Evolutionary conservation across 2,888 invertebrate species (phyloP).

Genomic region (Congeria kusceri): DNA sequence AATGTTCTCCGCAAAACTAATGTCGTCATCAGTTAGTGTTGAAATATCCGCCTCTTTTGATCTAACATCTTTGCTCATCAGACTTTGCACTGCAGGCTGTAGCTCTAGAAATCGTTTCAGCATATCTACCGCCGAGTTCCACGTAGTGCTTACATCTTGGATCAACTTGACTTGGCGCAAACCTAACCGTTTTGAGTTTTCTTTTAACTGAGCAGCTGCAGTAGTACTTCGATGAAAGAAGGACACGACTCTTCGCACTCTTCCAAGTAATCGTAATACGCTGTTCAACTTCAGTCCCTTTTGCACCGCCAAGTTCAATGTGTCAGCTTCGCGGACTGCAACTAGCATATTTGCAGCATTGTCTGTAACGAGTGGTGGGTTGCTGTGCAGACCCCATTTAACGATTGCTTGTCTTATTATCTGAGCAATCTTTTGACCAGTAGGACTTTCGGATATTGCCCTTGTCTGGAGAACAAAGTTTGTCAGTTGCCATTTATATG

Average conservation of each 20-base stretch:
- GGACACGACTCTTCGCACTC: too few species aligned
- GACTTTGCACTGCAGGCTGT: conserved; percentile 27
- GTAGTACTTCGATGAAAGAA: conserved; percentile 22
- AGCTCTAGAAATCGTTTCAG: conserved; percentile 23
- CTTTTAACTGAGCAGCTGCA: conserved; percentile 16
- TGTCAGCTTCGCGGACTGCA: conserved; percentile 30
- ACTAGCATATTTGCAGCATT: conserved; percentile 48
- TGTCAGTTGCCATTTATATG: conserved; percentile 30
- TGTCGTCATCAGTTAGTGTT: conserved; percentile 5
- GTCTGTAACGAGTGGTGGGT: conserved; percentile 36
- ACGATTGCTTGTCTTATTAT: conserved; percentile 17
- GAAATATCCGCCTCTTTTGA: neutral
- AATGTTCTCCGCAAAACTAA: neutral
- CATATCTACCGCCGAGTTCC: conserved; percentile 26
- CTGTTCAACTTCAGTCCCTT: too few species aligned
- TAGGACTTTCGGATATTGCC: conserved; percentile 33
- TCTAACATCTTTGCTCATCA: conserved; percentile 3
- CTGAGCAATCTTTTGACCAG: conserved; percentile 38
- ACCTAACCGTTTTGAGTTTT: conserved; percentile 1
- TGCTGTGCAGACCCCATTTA: conserved; percentile 31
- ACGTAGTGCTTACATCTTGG: neutral
- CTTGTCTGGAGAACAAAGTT: conserved; percentile 51
- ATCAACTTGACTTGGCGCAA: neutral
- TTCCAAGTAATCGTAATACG: too few species aligned
- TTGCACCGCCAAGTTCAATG: conserved; percentile 2